Evolutionary conservation across 2,888 invertebrate genomes (phyloP).

Genomic region (Tinea trinotella): DNA sequence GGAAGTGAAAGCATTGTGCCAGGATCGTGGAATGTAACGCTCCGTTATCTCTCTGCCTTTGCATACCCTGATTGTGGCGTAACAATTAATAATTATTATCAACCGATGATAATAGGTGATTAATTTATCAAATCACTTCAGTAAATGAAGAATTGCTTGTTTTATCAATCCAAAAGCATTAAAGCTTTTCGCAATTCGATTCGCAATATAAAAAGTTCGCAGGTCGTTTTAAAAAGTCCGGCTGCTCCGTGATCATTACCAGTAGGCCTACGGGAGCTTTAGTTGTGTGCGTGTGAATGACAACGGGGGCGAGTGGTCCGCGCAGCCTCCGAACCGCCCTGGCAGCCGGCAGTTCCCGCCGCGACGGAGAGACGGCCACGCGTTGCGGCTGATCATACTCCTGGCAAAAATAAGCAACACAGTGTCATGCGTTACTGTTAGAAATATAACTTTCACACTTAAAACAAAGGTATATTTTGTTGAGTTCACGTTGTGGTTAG

Average conservation of each 20-base stretch:
- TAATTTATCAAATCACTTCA: too few relatives aligned
- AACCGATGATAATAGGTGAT: too few relatives aligned
- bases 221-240: slow-evolving; percentile 62
- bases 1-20: too few relatives aligned
- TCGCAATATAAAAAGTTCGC: slow-evolving; percentile 46
- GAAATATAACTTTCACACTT: neutral
- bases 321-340: slow-evolving; percentile 62
- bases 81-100: too few relatives aligned
- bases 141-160: too few relatives aligned
- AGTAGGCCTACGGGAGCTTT: slow-evolving; percentile 11
- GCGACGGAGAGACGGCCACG: slow-evolving; percentile 32
- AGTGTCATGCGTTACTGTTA: slow-evolving; percentile 5
- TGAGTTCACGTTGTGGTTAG: neutral
- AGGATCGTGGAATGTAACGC: too few relatives aligned
- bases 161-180: neutral
- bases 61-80: too few relatives aligned
- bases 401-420: neutral
- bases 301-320: slow-evolving; percentile 54
- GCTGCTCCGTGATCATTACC: slow-evolving; percentile 31
- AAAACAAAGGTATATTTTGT: neutral
- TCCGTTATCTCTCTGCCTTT: too few relatives aligned
- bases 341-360: slow-evolving; percentile 53
- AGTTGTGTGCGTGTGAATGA: slow-evolving; percentile 53
- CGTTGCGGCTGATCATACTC: neutral
- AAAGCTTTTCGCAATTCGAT: slow-evolving; percentile 8